A percentile compares a stretch with the other conserved stretches of the same genome.
These are phyloP conservation scores for Ptychadena robeensis DNA, from an alignment of 2,797 vertebrate species.

Conservation along the genomic window DNA sequence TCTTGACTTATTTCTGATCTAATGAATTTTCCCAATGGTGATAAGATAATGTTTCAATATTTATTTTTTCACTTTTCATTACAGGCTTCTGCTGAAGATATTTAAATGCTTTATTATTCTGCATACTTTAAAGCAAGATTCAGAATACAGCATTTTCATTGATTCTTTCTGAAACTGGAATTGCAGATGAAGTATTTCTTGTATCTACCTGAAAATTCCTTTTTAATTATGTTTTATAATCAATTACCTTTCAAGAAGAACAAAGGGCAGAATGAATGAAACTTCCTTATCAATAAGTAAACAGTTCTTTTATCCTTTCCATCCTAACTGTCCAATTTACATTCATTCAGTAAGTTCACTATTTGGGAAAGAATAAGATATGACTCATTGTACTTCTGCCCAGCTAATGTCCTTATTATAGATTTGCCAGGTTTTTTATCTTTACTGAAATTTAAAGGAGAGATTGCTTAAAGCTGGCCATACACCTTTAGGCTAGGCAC, in stretches of 20 bases:
- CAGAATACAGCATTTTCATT: slow-evolving; percentile 31
- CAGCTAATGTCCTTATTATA: slow-evolving; percentile 49
- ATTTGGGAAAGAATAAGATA: slow-evolving; percentile 44
- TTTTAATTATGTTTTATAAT: slow-evolving; percentile 59
- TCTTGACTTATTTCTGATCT: slow-evolving; percentile 43
- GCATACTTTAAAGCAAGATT: slow-evolving; percentile 42
- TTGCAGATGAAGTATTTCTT: slow-evolving; percentile 44
- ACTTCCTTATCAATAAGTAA: slow-evolving; percentile 59
- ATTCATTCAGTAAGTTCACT: slow-evolving; percentile 46
- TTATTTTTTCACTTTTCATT: slow-evolving; percentile 38
- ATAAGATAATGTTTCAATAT: slow-evolving; percentile 43
- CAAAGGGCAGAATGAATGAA: slow-evolving; percentile 56
- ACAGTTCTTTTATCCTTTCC: slow-evolving; percentile 56
- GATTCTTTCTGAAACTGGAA: slow-evolving; percentile 48
- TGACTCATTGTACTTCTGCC: slow-evolving; percentile 40
- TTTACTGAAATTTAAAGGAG: slow-evolving; percentile 22
- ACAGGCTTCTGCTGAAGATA: slow-evolving; percentile 8
- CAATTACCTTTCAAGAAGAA: slow-evolving; percentile 60
- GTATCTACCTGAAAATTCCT: slow-evolving; percentile 50
- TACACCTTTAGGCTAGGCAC: too few species aligned
- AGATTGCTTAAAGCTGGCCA: background rate
- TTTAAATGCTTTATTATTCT: slow-evolving; percentile 38
- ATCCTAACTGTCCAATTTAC: slow-evolving; percentile 55
- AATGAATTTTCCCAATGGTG: slow-evolving; percentile 43
- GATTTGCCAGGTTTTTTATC: slow-evolving; percentile 24